A percentile compares a stretch with the other conserved stretches of the same genome.
Evolutionary conservation across 1,140 invertebrate species (phyloP).

Genomic region (Papilio dardanus): DNA sequence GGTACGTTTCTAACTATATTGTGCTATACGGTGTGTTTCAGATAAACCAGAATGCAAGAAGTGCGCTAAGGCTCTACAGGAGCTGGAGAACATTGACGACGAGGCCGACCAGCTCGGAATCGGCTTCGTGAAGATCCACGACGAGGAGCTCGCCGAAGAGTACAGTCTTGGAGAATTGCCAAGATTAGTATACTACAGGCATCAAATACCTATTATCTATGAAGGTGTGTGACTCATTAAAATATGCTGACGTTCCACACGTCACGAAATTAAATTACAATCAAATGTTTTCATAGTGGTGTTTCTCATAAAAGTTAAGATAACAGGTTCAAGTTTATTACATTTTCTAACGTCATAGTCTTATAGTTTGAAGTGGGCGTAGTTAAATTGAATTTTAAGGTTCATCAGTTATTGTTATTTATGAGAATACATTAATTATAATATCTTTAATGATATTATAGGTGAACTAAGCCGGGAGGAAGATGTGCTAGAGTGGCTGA

Average conservation of each 20-base stretch:
- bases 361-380: neutral
- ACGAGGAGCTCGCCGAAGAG: slow-evolving; percentile 94
- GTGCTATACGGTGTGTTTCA: slow-evolving; percentile 72
- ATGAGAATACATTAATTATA: neutral
- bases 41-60: slow-evolving; percentile 97
- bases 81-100: slow-evolving; percentile 97
- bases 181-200: slow-evolving; percentile 95
- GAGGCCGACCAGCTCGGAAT: slow-evolving; percentile 97
- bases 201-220: slow-evolving; percentile 97
- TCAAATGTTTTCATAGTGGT: neutral
- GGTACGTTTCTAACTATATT: slow-evolving; percentile 22
- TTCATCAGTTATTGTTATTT: neutral
- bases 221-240: slow-evolving; percentile 88
- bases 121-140: slow-evolving; percentile 97
- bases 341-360: neutral
- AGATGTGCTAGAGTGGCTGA: slow-evolving; percentile 96
- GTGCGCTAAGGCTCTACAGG: slow-evolving; percentile 93
- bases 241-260: slow-evolving; percentile 54
- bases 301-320: neutral
- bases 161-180: slow-evolving; percentile 95
- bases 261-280: slow-evolving; percentile 49
- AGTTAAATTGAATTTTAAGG: neutral
- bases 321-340: slow-evolving; percentile 17
- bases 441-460: slow-evolving; percentile 72
- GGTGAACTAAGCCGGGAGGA: slow-evolving; percentile 95